These are phyloP conservation scores for Rhodophaea formosa DNA, from an alignment of 2,888 invertebrate genomes.

Conservation along the genomic window DNA sequence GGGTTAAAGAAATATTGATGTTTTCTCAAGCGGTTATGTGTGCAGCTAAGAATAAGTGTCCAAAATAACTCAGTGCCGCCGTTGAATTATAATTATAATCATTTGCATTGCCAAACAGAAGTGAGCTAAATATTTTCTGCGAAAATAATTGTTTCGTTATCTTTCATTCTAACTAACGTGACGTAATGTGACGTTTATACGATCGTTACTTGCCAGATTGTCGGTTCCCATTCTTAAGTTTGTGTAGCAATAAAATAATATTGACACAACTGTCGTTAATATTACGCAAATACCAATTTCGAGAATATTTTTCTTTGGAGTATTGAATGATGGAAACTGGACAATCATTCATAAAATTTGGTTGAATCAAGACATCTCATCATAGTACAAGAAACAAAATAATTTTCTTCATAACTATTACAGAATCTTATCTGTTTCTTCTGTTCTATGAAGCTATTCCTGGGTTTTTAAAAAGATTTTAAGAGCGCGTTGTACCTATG, in stretches of 20 bases:
- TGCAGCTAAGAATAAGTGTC: slow-evolving; percentile 31
- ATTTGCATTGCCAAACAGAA: slow-evolving; percentile 44
- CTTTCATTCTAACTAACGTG: slow-evolving; percentile 24
- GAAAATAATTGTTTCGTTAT: slow-evolving; percentile 26
- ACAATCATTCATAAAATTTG: neutral
- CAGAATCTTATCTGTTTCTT: no score
- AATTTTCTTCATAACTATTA: no score
- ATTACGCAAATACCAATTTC: neutral
- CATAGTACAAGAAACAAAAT: no score
- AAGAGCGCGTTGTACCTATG: no score
- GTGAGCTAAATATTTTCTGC: slow-evolving; percentile 34
- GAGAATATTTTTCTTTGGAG: neutral
- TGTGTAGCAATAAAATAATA: neutral
- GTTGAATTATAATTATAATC: slow-evolving; percentile 45
- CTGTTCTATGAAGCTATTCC: no score
- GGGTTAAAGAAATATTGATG: neutral
- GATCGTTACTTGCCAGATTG: neutral
- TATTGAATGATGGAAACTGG: neutral
- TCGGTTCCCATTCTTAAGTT: neutral
- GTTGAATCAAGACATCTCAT: neutral
- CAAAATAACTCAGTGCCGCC: slow-evolving; percentile 43
- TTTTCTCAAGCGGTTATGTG: neutral
- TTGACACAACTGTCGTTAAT: neutral
- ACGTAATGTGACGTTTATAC: neutral
- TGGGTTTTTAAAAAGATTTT: no score